phyloP scores from a whole-genome alignment of 2,888 invertebrate species.

The Napeogenes inachia region DNA sequence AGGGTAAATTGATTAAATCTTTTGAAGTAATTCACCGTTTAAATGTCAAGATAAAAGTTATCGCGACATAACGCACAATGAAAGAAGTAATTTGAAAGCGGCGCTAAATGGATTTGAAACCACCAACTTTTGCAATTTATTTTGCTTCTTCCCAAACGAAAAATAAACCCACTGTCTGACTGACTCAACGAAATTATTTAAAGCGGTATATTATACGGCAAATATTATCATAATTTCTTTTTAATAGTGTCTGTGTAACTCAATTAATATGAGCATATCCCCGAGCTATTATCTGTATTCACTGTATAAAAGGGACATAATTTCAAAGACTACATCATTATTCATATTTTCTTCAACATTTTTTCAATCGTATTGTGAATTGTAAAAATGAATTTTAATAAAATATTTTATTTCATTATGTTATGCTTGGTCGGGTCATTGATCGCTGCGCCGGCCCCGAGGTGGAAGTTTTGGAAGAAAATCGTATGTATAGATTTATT shows the following conservation, averaged over 20 bases:
- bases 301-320: background rate
- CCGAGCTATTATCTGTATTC: too few relatives aligned
- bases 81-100: constrained; percentile 1
- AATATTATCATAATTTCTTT: too few relatives aligned
- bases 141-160: too few relatives aligned
- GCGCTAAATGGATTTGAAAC: too few relatives aligned
- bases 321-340: constrained; percentile 2
- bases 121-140: too few relatives aligned
- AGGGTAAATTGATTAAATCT: too few relatives aligned
- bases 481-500: constrained; percentile 24
- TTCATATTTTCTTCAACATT: background rate
- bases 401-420: constrained; percentile 17
- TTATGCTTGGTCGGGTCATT: constrained; percentile 16
- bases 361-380: constrained; percentile 3
- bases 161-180: too few relatives aligned
- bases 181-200: too few relatives aligned
- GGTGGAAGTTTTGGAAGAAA: constrained; percentile 32
- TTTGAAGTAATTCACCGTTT: too few relatives aligned
- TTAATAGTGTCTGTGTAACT: too few relatives aligned
- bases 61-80: background rate
- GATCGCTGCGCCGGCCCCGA: constrained; percentile 18
- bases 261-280: too few relatives aligned
- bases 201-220: too few relatives aligned
- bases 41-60: constrained; percentile 3
- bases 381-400: constrained; percentile 28